A percentile compares a stretch with the other conserved stretches of the same genome.
phyloP scores from a whole-genome alignment of 2,113 vertebrate species.

The Panthera uncia region DNA sequence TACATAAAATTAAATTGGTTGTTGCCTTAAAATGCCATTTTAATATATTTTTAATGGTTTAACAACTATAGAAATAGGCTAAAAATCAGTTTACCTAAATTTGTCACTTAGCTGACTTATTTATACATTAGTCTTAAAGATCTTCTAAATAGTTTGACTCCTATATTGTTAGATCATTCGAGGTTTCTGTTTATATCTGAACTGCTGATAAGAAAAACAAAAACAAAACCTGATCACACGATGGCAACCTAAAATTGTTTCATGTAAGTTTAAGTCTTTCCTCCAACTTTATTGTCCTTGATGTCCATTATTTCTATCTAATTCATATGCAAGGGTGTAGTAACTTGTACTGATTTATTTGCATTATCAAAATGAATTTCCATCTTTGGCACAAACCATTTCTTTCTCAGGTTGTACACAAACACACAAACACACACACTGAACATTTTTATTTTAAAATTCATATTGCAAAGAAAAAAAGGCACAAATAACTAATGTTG shows the following conservation, averaged over 20 bases:
- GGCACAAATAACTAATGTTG: not conserved
- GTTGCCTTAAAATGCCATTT: conserved; percentile 19
- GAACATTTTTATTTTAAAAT: conserved; percentile 7
- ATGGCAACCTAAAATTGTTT: conserved; percentile 25
- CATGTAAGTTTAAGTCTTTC: not conserved
- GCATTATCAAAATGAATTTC: not conserved
- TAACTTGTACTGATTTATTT: not conserved
- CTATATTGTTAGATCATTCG: not conserved
- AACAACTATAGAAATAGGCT: not conserved
- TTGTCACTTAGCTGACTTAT: not conserved
- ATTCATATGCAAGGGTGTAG: not conserved
- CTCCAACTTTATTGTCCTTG: not conserved
- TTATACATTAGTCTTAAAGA: not conserved
- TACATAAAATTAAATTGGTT: conserved; percentile 4
- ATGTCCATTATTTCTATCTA: not conserved
- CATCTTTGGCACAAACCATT: not conserved
- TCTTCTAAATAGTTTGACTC: not conserved
- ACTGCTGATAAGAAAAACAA: not conserved
- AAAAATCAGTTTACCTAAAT: not conserved
- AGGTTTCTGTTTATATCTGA: not conserved
- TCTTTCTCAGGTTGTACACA: not conserved
- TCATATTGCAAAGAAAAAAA: not conserved
- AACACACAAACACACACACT: not conserved
- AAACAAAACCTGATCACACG: not conserved
- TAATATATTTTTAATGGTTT: not conserved